Evolutionary conservation across 2,888 invertebrate genomes (phyloP).

Genomic region (Drosophila parthenogenetica): DNA sequence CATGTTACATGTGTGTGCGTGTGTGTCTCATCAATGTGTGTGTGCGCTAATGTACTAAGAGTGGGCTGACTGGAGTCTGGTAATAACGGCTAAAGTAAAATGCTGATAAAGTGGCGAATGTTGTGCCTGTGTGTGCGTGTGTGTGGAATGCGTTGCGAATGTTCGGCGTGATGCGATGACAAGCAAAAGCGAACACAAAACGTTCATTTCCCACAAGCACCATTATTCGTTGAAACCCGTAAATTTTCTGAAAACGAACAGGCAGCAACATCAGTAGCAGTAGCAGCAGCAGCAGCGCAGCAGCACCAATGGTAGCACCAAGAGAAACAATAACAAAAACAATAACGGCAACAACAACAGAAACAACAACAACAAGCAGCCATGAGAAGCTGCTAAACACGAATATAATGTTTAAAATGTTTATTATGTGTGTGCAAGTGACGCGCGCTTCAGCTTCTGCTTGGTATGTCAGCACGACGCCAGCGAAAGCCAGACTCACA

Average conservation of each 20-base stretch:
- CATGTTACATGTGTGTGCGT: conserved; percentile 23
- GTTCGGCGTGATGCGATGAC: conserved; percentile 71
- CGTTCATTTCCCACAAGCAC: conserved; percentile 81
- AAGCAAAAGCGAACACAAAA: conserved; percentile 80
- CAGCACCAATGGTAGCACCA: conserved; percentile 21
- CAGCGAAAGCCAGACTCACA: conserved; percentile 28
- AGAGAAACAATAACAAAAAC: conserved; percentile 10
- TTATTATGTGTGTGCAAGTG: conserved; percentile 80
- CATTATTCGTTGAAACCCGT: conserved; percentile 80
- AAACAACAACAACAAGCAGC: conserved; percentile 44
- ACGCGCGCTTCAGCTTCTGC: conserved; percentile 57
- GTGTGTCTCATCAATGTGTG: conserved; percentile 13
- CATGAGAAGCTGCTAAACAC: conserved; percentile 76
- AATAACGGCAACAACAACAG: conserved; percentile 9
- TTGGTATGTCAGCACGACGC: conserved; percentile 28
- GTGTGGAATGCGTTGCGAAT: conserved; percentile 59
- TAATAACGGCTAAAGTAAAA: conserved; percentile 77
- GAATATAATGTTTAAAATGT: conserved; percentile 80
- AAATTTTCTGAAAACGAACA: conserved; percentile 74
- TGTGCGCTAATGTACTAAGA: conserved; percentile 61
- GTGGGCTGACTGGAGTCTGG: conserved; percentile 53
- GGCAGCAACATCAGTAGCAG: conserved; percentile 26
- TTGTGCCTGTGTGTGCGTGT: conserved; percentile 29
- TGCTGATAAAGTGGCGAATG: conserved; percentile 78
- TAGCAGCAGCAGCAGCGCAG: conserved; percentile 32